Conservation (phyloP, 2,888 invertebrate genomes). For the Tenthredo amoena region DNA sequence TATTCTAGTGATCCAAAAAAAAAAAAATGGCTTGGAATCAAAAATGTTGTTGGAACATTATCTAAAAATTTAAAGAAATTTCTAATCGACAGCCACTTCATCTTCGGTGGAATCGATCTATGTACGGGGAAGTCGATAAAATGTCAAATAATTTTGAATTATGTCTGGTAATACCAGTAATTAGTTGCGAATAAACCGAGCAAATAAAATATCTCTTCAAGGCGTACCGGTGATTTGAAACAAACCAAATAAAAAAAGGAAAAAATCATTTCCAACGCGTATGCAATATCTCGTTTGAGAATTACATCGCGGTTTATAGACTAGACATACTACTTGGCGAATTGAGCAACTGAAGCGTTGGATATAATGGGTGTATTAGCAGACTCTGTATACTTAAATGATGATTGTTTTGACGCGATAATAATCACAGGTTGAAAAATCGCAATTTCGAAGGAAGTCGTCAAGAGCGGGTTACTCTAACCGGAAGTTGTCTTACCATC, state of each 20-base stretch:
- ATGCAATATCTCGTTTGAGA: not conserved
- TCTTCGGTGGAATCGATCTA: not conserved
- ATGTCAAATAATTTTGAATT: not conserved
- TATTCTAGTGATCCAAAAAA: too few relatives aligned
- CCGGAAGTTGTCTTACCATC: constrained; percentile 62
- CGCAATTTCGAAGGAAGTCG: constrained; percentile 20
- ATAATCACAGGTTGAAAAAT: not conserved
- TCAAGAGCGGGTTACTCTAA: constrained; percentile 68
- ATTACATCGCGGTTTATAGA: not conserved
- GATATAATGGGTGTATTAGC: not conserved
- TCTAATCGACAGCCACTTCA: not conserved
- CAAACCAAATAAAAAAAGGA: not conserved
- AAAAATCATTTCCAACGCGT: not conserved
- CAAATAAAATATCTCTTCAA: not conserved
- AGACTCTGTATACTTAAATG: not conserved
- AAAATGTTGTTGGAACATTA: too few relatives aligned
- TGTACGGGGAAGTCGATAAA: not conserved
- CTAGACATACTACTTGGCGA: not conserved
- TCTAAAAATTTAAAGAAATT: not conserved
- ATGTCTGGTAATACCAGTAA: too few relatives aligned
- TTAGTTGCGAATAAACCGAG: too few relatives aligned
- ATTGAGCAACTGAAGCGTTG: constrained; percentile 6
- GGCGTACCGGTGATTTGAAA: not conserved
- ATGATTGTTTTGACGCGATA: not conserved
- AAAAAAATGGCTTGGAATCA: too few relatives aligned